Evolutionary conservation across 2,888 invertebrate species (phyloP), one percentile per base, ranked within the genome.

Genomic region (Drosophila histrio): DNA sequence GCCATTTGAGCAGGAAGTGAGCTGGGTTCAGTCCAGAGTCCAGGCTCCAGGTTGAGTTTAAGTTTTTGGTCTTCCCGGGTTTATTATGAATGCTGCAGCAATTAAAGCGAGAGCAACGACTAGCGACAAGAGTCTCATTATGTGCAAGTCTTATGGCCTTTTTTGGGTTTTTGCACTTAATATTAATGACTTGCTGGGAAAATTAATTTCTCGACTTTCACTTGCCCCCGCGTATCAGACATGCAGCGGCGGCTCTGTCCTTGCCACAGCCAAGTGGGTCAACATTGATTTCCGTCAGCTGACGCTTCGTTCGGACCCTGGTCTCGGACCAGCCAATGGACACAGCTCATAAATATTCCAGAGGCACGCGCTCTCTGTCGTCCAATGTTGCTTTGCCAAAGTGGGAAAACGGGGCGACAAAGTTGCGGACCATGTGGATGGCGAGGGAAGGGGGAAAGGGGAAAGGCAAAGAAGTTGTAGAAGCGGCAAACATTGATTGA

Each of bases 151-250:
- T 62, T 44, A 77, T 74, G 79, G 63, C 79, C 81, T 79, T 82
- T 81, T 85, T 87, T 69, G 86, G 83, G 62, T 59, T 53, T 57
- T 38, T 62, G 72, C 68, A 85, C 88, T 85, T 79, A 87, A 83
- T 82, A 83, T 83, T 83, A 83, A 83, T 83, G 82, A 83, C 86
- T 87, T 79, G 83, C 66, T 73, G 70, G 49, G 73, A 83, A 83
- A 85, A 83, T 83, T 83, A 83, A 83, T 83, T 83, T 85, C 71
- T 69, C 74, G 79, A 87, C 82, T 82, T 82, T 82, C 86, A 82
- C 79, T 76, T 63, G 41, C 26, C 38, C 34, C 34, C 24, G 53
- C 63, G 21, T 49, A 65, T 65, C 39, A 57, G 57, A 36, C 52
- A 34, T 72, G 68, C 65, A 66, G 2, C 44, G 13, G 30, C 57